These are phyloP conservation scores for Epizoanthus rinbou DNA, from an alignment of 92 coral and sea anemone genomes.

Conservation along the genomic window DNA sequence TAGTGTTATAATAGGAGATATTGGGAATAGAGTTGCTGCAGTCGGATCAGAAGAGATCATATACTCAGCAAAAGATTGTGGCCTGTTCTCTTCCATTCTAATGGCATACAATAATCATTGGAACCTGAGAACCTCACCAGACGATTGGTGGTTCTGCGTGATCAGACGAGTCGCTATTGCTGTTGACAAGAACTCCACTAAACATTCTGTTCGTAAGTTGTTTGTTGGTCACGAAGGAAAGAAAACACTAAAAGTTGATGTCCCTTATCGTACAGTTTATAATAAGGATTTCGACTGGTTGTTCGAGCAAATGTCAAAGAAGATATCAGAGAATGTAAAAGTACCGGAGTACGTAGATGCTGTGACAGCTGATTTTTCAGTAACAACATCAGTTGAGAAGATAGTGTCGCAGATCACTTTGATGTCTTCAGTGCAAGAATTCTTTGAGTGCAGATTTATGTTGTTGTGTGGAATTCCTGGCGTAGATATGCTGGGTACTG, in stretches of 20 bases:
- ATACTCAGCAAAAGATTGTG: conserved; percentile 31
- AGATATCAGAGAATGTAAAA: no score
- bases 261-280: no score
- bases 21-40: conserved; percentile 13
- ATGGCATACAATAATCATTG: background rate
- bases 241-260: background rate
- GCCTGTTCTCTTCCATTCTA: conserved; percentile 25
- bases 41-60: conserved; percentile 37
- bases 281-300: no score
- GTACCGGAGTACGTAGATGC: no score
- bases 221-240: conserved; percentile 43
- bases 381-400: no score
- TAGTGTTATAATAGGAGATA: conserved; percentile 1
- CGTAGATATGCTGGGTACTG: no score
- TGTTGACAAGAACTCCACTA: conserved; percentile 34
- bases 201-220: background rate
- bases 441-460: no score
- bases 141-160: conserved; percentile 45
- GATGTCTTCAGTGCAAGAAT: no score
- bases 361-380: no score
- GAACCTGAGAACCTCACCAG: conserved; percentile 5
- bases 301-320: no score
- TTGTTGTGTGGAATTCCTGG: no score
- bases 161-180: conserved; percentile 44
- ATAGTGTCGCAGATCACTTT: no score